Percentiles rank a stretch among this genome's conserved stretches.
These are phyloP conservation scores for Amphiduros pacificus DNA, from an alignment of 2,888 invertebrate genomes.

Conservation along the genomic window DNA sequence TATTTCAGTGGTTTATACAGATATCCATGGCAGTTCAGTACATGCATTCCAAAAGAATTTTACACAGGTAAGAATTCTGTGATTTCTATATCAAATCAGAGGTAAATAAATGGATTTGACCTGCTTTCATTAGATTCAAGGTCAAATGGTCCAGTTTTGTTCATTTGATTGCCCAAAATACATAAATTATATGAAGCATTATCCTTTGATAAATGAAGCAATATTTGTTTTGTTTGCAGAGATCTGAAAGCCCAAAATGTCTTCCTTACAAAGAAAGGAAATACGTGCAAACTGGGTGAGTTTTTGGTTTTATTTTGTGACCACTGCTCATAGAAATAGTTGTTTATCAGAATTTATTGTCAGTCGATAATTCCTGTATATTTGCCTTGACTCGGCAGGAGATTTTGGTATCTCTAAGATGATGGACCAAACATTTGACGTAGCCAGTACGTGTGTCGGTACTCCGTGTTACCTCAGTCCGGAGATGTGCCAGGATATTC, in stretches of 20 bases:
- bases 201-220: too few relatives aligned
- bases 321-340: too few relatives aligned
- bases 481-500: conserved; percentile 57
- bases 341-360: too few relatives aligned
- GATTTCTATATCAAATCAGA: too few relatives aligned
- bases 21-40: conserved; percentile 55
- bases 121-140: too few relatives aligned
- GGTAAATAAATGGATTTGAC: too few relatives aligned
- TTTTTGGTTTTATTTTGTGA: neutral
- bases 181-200: too few relatives aligned
- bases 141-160: too few relatives aligned
- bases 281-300: conserved; percentile 33
- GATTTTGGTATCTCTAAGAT: conserved; percentile 58
- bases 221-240: conserved; percentile 31
- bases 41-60: conserved; percentile 52
- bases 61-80: conserved; percentile 46
- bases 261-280: conserved; percentile 53
- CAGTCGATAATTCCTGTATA: too few relatives aligned
- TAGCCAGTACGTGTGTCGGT: conserved; percentile 55
- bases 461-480: conserved; percentile 57
- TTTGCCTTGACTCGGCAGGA: conserved; percentile 41
- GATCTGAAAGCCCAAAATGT: conserved; percentile 57
- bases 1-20: conserved; percentile 53
- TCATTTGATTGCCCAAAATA: too few relatives aligned
- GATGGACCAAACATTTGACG: conserved; percentile 51